phyloP scores from a whole-genome alignment of 2,888 invertebrate genomes.

The Phanerotoma sp. region DNA sequence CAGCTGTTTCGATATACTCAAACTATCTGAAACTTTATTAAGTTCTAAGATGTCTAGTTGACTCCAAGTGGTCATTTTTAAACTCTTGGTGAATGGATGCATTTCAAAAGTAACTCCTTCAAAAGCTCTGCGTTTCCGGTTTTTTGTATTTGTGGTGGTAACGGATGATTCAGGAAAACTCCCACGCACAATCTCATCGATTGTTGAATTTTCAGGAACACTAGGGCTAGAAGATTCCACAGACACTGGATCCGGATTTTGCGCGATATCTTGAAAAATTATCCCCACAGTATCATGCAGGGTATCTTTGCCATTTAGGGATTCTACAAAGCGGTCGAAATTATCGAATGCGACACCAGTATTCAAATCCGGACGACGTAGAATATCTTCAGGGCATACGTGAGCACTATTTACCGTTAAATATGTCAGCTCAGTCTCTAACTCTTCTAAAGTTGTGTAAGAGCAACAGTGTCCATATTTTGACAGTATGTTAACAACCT shows the following conservation, averaged over 20 bases:
- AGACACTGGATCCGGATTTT: conserved; percentile 4
- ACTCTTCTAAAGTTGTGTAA: conserved; percentile 36
- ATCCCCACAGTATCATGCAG: conserved; percentile 27
- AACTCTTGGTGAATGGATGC: too few relatives aligned
- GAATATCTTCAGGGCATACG: conserved; percentile 31
- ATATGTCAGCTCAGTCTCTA: conserved; percentile 31
- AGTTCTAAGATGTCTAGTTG: too few relatives aligned
- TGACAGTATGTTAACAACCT: conserved; percentile 37
- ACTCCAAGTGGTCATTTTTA: too few relatives aligned
- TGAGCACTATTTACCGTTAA: conserved; percentile 13
- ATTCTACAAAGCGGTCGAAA: conserved; percentile 34
- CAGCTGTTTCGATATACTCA: background rate
- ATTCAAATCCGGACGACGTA: conserved; percentile 18
- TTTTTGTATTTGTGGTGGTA: too few relatives aligned
- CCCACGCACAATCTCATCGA: too few relatives aligned
- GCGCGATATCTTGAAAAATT: conserved; percentile 25
- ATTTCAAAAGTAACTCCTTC: too few relatives aligned
- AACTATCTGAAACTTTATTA: too few relatives aligned
- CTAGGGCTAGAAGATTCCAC: conserved; percentile 2
- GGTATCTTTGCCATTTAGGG: conserved; percentile 29
- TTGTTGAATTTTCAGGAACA: too few relatives aligned
- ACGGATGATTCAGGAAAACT: too few relatives aligned
- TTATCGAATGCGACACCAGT: conserved; percentile 38
- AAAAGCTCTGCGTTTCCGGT: too few relatives aligned
- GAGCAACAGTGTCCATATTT: conserved; percentile 37